Percentiles rank a stretch among this genome's conserved stretches.
These are phyloP conservation scores for Linepithema humile DNA, from an alignment of 1,140 invertebrate species.

Conservation along the genomic window DNA sequence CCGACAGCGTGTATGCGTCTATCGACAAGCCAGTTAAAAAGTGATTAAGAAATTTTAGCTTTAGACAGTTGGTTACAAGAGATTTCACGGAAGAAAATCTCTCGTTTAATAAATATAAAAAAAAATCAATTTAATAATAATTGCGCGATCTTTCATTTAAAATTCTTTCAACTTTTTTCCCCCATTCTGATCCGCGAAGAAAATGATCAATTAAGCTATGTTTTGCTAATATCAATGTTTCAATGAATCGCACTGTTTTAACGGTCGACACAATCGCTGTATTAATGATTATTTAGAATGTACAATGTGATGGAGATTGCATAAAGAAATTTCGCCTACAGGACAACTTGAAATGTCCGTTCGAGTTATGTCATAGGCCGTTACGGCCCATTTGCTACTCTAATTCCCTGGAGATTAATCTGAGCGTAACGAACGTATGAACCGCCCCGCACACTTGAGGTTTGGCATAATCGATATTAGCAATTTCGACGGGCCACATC, in stretches of 20 bases:
- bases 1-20: not conserved
- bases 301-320: not conserved
- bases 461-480: conserved; percentile 57
- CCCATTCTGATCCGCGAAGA: not conserved
- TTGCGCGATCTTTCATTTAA: not conserved
- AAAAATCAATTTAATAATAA: not conserved
- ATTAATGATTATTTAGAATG: too few relatives aligned
- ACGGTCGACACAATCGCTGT: too few relatives aligned
- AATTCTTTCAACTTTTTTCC: not conserved
- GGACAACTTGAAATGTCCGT: not conserved
- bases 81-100: not conserved
- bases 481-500: conserved; percentile 42
- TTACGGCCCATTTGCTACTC: not conserved
- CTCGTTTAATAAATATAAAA: not conserved
- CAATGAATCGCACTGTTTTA: too few relatives aligned
- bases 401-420: conserved; percentile 26
- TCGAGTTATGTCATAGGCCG: conserved; percentile 25
- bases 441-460: not conserved
- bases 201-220: too few relatives aligned
- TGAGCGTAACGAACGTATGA: conserved; percentile 2
- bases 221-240: too few relatives aligned
- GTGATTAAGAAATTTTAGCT: not conserved
- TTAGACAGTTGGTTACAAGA: not conserved
- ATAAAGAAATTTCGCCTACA: not conserved
- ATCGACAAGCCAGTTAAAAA: not conserved